phyloP scores from a whole-genome alignment of 2,113 vertebrate genomes.

The Otis tarda region DNA sequence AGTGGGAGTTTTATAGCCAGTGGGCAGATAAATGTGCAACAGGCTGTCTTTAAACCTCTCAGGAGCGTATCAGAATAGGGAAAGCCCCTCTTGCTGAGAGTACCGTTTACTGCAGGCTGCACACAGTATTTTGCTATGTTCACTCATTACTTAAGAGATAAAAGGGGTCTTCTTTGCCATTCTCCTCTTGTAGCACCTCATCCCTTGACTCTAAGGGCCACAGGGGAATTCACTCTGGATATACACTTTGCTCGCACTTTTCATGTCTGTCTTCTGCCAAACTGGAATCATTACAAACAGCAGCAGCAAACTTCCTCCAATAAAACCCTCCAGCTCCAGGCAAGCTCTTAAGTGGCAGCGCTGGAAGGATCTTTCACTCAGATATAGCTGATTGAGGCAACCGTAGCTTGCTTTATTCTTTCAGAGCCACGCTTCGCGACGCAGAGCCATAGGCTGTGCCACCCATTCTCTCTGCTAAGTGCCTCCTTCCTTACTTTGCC shows the following conservation, averaged over 20 bases:
- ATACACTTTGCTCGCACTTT: not conserved
- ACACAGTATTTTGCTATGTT: not conserved
- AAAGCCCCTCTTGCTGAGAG: not conserved
- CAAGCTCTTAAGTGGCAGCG: not conserved
- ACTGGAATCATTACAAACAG: not conserved
- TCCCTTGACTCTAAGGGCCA: too few relatives aligned
- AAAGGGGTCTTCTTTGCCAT: not conserved
- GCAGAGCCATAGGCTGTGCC: not conserved
- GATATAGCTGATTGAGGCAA: not conserved
- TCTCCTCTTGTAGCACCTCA: not conserved
- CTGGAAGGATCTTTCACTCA: not conserved
- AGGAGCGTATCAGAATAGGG: not conserved
- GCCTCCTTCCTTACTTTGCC: not conserved
- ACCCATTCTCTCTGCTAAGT: not conserved
- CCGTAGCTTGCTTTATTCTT: not conserved
- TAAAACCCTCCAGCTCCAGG: not conserved
- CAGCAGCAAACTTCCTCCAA: not conserved
- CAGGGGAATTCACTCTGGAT: not conserved
- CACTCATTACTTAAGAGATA: not conserved
- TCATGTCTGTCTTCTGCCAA: not conserved
- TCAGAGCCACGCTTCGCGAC: accelerated
- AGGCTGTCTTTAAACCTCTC: not conserved
- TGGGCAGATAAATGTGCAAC: not conserved
- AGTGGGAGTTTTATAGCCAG: not conserved
- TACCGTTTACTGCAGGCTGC: not conserved